Conservation (phyloP, 2,113 vertebrate genomes). For the Ictidomys tridecemlineatus region DNA sequence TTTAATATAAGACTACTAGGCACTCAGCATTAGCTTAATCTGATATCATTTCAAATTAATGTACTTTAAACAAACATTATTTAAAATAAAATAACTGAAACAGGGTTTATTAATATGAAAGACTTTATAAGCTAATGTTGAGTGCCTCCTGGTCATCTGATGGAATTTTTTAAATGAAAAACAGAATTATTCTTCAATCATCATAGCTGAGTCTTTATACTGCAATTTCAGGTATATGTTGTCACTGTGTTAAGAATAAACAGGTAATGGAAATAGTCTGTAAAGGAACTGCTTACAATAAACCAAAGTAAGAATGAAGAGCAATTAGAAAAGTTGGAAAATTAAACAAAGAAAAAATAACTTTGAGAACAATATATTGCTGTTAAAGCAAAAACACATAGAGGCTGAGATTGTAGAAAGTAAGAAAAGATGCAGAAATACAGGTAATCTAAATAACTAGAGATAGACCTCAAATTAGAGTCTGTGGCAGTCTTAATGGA, state of each 20-base stretch:
- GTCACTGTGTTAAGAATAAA: background rate
- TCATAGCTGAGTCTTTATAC: background rate
- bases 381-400: background rate
- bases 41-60: no score
- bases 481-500: background rate
- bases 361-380: background rate
- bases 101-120: no score
- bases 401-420: background rate
- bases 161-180: background rate
- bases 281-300: background rate
- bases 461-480: background rate
- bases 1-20: background rate
- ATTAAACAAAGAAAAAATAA: background rate
- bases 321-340: background rate
- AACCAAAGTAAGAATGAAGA: background rate
- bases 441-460: background rate
- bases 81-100: no score
- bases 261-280: background rate
- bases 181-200: background rate
- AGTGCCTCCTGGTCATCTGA: background rate
- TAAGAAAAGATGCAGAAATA: background rate
- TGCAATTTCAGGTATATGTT: background rate
- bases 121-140: background rate
- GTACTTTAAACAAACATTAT: no score
- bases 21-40: no score